A percentile compares a stretch with the other conserved stretches of the same genome.
phyloP scores from a whole-genome alignment of 2,113 vertebrate species.

The Pelecanoides urinatrix region DNA sequence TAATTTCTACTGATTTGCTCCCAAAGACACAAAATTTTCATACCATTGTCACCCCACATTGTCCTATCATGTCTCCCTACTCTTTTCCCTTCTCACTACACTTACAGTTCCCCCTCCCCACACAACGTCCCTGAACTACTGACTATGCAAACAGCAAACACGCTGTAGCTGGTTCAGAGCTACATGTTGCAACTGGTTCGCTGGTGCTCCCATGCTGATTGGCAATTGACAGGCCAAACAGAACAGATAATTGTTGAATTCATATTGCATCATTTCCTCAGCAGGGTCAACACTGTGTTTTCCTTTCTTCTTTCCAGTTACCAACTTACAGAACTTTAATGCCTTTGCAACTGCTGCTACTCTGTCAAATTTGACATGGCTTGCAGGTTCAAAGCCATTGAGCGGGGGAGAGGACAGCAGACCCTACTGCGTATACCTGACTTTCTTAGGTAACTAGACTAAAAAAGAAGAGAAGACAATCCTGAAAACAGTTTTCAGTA shows the following conservation, averaged over 20 bases:
- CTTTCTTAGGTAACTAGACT: neutral
- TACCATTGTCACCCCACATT: neutral
- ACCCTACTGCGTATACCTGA: neutral
- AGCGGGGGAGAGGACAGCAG: neutral
- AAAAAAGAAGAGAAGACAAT: neutral
- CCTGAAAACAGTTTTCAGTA: neutral
- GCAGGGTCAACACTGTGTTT: neutral
- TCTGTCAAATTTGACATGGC: neutral
- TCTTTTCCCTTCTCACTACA: neutral
- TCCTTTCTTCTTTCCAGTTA: neutral
- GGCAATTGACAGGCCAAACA: neutral
- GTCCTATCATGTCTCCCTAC: neutral
- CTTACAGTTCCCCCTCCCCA: neutral
- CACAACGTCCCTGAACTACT: neutral
- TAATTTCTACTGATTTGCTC: neutral
- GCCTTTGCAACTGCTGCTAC: neutral
- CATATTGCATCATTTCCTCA: neutral
- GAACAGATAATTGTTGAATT: neutral
- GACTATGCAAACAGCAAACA: neutral
- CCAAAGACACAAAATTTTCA: neutral
- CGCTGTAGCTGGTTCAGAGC: neutral
- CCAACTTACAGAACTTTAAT: neutral
- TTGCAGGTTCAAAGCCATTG: neutral
- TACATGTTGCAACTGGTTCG: neutral
- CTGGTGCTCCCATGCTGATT: neutral